phyloP scores from a whole-genome alignment of 2,113 vertebrate species.

The Cynocephalus volans region DNA sequence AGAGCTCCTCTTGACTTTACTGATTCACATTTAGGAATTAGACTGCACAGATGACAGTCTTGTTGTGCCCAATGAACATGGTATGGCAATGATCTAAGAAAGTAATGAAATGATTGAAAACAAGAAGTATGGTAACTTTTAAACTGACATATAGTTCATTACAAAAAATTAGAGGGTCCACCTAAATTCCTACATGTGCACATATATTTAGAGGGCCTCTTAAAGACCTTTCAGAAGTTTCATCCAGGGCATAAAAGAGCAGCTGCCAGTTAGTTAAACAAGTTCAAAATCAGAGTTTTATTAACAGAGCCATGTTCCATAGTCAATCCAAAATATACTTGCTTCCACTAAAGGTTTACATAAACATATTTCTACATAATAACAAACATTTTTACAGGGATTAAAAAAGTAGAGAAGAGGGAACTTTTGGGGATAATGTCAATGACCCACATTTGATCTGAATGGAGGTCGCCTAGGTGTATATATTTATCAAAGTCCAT shows the following conservation, averaged over 20 bases:
- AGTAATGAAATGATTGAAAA: slow-evolving; percentile 38
- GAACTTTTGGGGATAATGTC: neutral
- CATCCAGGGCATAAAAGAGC: neutral
- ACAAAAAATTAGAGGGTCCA: neutral
- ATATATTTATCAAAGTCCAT: neutral
- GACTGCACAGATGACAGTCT: slow-evolving; percentile 88
- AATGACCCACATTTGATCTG: neutral
- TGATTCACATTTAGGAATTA: slow-evolving; percentile 91
- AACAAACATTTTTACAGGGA: slow-evolving; percentile 21
- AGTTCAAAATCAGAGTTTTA: neutral
- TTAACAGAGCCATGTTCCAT: neutral
- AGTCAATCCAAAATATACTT: neutral
- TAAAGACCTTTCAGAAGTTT: neutral
- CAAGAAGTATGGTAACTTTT: neutral
- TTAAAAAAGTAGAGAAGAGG: neutral
- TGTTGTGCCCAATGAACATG: slow-evolving; percentile 92
- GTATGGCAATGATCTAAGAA: slow-evolving; percentile 89
- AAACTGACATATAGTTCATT: neutral
- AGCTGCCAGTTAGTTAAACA: neutral
- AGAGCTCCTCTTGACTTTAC: slow-evolving; percentile 96
- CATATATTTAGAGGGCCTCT: neutral
- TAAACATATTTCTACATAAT: neutral
- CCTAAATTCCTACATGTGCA: neutral
- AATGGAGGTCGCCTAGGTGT: neutral
- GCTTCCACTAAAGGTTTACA: neutral